Evolutionary conservation across 2,797 vertebrate species (phyloP).

Genomic region (Okamejei kenojei): DNA sequence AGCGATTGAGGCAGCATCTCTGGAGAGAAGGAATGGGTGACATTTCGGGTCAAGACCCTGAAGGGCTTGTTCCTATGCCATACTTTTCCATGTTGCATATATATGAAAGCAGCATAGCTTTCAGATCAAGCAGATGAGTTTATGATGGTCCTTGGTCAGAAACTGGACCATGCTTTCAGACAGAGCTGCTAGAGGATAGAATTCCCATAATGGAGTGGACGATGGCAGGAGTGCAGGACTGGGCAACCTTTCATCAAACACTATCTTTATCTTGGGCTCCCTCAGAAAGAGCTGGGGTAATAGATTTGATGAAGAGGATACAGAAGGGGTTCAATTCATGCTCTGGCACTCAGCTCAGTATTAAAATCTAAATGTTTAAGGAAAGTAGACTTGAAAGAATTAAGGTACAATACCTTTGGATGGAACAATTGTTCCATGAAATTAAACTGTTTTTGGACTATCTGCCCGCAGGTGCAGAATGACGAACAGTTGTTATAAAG

Average conservation of each 20-base stretch:
- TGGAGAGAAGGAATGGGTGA: too few species aligned
- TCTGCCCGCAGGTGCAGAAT: background rate
- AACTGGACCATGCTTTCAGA: background rate
- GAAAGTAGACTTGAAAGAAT: background rate
- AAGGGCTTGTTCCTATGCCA: too few species aligned
- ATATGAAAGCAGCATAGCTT: too few species aligned
- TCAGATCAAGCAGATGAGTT: background rate
- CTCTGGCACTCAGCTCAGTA: background rate
- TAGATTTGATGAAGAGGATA: background rate
- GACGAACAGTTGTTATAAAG: background rate
- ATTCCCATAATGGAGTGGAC: background rate
- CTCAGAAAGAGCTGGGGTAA: background rate
- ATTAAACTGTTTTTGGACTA: background rate
- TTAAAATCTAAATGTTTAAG: background rate
- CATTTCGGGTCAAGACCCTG: too few species aligned
- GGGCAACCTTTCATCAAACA: too few species aligned
- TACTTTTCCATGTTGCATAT: too few species aligned
- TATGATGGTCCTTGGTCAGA: background rate
- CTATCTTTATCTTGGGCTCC: background rate
- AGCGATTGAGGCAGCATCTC: too few species aligned
- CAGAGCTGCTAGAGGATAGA: background rate
- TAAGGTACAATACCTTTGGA: background rate
- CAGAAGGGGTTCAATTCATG: background rate
- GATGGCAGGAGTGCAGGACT: too few species aligned
- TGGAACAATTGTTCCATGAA: background rate